phyloP scores from a whole-genome alignment of 23 tunicate genomes.

The Trididemnum miniatum region DNA sequence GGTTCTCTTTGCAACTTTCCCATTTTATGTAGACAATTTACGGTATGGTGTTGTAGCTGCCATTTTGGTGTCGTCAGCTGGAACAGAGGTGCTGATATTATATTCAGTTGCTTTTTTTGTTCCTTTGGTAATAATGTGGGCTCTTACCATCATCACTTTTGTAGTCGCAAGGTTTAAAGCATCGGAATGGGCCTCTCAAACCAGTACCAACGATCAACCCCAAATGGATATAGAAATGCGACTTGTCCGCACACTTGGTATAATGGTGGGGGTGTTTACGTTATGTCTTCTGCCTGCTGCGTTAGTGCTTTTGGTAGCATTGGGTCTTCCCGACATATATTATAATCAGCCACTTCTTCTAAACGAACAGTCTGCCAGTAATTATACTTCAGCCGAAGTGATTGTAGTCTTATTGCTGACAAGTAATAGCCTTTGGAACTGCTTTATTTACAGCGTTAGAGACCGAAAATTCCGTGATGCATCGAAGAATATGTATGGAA shows the following conservation, averaged over 20 bases:
- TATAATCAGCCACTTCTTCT: slow-evolving; percentile 1
- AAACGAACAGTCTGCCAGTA: not conserved
- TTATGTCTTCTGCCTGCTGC: slow-evolving; percentile 47
- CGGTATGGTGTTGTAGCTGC: slow-evolving; percentile 50
- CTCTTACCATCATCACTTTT: slow-evolving; percentile 31
- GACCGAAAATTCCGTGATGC: slow-evolving; percentile 42
- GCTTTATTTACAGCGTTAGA: slow-evolving; percentile 47
- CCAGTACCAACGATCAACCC: not conserved
- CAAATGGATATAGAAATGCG: slow-evolving; percentile 39
- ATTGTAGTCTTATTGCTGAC: slow-evolving; percentile 30
- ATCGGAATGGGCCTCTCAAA: not conserved
- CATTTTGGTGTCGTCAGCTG: slow-evolving; percentile 35
- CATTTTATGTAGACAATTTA: slow-evolving; percentile 20
- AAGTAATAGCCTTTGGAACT: slow-evolving; percentile 56
- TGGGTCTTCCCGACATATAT: slow-evolving; percentile 13
- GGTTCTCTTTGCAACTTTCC: slow-evolving; percentile 37
- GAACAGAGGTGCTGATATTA: slow-evolving; percentile 23
- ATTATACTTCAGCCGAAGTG: slow-evolving; percentile 25
- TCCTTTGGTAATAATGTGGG: slow-evolving; percentile 61
- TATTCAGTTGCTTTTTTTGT: slow-evolving; percentile 42
- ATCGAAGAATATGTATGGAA: not conserved
- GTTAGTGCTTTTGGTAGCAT: slow-evolving; percentile 5
- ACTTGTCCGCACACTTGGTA: slow-evolving; percentile 56
- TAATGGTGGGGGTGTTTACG: slow-evolving; percentile 74
- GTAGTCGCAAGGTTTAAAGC: slow-evolving; percentile 11